phyloP scores from a whole-genome alignment of 1,140 invertebrate species.

The Battus philenor region DNA sequence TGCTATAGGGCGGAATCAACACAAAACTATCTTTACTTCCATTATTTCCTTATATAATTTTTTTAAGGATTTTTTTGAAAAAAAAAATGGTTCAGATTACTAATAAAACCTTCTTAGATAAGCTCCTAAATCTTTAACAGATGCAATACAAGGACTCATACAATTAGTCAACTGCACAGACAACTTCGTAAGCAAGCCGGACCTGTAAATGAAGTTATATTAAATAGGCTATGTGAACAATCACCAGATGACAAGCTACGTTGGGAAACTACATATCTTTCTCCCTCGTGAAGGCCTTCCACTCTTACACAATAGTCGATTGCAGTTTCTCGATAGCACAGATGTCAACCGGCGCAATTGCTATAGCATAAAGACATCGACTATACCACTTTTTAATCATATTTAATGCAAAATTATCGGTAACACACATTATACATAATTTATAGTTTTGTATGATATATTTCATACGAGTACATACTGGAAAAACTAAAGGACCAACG shows the following conservation, averaged over 20 bases:
- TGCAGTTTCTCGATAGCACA: constrained; percentile 38
- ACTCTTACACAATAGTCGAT: constrained; percentile 55
- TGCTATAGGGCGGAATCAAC: too few relatives aligned
- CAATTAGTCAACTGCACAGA: too few relatives aligned
- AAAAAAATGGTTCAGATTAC: too few relatives aligned
- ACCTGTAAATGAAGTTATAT: constrained; percentile 43
- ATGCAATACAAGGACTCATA: too few relatives aligned
- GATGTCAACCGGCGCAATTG: constrained; percentile 21
- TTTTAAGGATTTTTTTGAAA: too few relatives aligned
- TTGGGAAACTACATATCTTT: constrained; percentile 64
- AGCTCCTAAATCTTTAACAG: too few relatives aligned
- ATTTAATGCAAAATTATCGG: background rate
- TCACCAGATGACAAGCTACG: constrained; percentile 50
- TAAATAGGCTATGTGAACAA: constrained; percentile 51
- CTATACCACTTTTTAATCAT: constrained; percentile 2
- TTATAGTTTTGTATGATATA: background rate
- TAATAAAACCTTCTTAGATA: too few relatives aligned
- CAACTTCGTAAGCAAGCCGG: too few relatives aligned
- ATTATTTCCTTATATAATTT: too few relatives aligned
- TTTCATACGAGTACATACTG: too few relatives aligned
- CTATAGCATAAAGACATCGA: constrained; percentile 17
- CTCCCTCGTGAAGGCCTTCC: constrained; percentile 62
- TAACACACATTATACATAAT: background rate
- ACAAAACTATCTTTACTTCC: too few relatives aligned
- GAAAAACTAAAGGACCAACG: too few relatives aligned